Conservation (phyloP, 2,113 vertebrate genomes). For the Podilymbus podiceps region DNA sequence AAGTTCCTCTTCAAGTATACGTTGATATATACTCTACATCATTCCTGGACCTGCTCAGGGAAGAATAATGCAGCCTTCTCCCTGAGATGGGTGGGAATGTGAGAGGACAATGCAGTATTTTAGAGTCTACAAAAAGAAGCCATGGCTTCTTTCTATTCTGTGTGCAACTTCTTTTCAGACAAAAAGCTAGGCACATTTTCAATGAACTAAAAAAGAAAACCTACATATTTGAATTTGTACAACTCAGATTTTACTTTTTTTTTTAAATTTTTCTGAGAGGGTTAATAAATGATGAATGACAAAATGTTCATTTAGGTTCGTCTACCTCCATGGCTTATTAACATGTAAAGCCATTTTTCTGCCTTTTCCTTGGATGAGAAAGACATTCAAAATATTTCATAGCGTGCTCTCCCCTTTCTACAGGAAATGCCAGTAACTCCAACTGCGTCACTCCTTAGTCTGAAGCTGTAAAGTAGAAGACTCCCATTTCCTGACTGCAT, state of each 20-base stretch:
- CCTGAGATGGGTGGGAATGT: neutral
- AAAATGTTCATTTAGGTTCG: neutral
- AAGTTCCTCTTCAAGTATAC: neutral
- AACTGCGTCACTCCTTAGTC: neutral
- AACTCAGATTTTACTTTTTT: neutral
- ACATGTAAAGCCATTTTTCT: neutral
- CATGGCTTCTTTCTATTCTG: neutral
- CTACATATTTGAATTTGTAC: neutral
- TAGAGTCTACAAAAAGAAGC: neutral
- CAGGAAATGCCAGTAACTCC: neutral
- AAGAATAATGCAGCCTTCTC: neutral
- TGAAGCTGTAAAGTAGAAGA: neutral
- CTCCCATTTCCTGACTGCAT: neutral
- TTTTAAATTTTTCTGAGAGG: neutral
- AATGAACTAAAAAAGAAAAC: neutral
- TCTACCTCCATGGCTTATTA: neutral
- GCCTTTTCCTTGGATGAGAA: neutral
- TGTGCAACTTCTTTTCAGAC: neutral
- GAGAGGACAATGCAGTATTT: neutral
- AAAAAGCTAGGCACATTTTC: neutral
- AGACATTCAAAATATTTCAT: neutral
- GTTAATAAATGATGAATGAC: neutral
- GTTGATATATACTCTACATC: neutral
- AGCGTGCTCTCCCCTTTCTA: neutral
- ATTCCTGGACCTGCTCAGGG: neutral